These are phyloP conservation scores for Platycheirus rosarum DNA, from an alignment of 2,888 invertebrate genomes.

Conservation along the genomic window DNA sequence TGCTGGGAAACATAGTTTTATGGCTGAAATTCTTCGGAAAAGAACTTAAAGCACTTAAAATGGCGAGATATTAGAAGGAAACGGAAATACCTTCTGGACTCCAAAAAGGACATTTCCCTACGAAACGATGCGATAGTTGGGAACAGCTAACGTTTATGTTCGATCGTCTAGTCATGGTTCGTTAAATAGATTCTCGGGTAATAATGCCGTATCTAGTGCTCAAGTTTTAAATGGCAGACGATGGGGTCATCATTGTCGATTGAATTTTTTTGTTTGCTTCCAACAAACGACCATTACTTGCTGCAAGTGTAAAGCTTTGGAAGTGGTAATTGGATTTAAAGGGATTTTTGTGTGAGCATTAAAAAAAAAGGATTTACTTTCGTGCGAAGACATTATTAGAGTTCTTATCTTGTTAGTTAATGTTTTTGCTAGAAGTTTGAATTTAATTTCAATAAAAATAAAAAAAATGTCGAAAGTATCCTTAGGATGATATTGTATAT, in stretches of 20 bases:
- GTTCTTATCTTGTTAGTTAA: no score
- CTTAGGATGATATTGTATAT: no score
- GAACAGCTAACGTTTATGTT: conserved; percentile 34
- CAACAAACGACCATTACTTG: not conserved
- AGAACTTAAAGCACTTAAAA: conserved; percentile 32
- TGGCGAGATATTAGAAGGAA: conserved; percentile 17
- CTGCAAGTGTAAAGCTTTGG: conserved; percentile 8
- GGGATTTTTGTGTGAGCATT: not conserved
- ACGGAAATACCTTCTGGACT: conserved; percentile 22
- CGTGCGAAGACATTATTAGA: not conserved
- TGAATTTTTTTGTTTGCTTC: not conserved
- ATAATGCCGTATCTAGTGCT: conserved; percentile 10
- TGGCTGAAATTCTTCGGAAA: conserved; percentile 7
- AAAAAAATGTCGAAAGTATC: no score
- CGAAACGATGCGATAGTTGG: not conserved
- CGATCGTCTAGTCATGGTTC: conserved; percentile 29
- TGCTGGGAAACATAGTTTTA: conserved; percentile 26
- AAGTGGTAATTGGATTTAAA: conserved; percentile 7
- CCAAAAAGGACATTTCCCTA: conserved; percentile 3
- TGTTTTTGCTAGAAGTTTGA: no score
- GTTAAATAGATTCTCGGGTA: conserved; percentile 29
- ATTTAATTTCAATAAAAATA: no score
- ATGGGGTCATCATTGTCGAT: conserved; percentile 1
- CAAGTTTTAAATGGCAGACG: not conserved
- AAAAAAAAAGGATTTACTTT: not conserved